A percentile compares a stretch with the other conserved stretches of the same genome.
phyloP scores from a whole-genome alignment of 2,797 vertebrate genomes.

The Calcarius lapponicus region DNA sequence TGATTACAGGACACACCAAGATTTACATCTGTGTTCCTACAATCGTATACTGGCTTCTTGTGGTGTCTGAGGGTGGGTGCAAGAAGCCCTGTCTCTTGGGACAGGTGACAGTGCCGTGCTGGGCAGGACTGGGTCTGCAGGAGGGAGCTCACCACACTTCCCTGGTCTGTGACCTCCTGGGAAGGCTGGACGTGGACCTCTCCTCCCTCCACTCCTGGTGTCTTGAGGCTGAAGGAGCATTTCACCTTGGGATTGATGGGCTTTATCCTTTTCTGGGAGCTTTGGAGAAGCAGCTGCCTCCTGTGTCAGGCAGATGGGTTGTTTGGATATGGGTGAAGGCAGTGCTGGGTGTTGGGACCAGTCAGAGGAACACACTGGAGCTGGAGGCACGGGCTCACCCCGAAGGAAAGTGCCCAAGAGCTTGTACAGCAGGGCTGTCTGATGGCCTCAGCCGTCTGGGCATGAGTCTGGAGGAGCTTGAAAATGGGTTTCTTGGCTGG shows the following conservation, averaged over 20 bases:
- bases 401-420: neutral
- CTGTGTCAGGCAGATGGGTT: fast-evolving
- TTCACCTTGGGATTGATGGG: neutral
- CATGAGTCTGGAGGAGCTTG: neutral
- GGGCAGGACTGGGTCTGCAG: neutral
- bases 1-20: neutral
- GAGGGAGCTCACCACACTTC: neutral
- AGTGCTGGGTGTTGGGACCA: neutral
- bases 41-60: fast-evolving
- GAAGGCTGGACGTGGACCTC: neutral
- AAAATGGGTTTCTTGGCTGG: slow-evolving; percentile 26
- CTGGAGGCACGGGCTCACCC: neutral
- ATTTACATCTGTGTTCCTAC: neutral
- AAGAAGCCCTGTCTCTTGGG: neutral
- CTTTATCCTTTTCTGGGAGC: neutral
- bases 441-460: neutral
- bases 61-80: neutral
- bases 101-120: neutral
- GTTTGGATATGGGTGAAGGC: fast-evolving
- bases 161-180: neutral
- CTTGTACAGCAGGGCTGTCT: neutral
- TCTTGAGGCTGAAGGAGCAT: neutral
- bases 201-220: neutral
- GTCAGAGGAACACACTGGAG: neutral
- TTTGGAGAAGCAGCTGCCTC: neutral